phyloP scores from a whole-genome alignment of 2,113 vertebrate genomes.

The Piliocolobus tephrosceles region DNA sequence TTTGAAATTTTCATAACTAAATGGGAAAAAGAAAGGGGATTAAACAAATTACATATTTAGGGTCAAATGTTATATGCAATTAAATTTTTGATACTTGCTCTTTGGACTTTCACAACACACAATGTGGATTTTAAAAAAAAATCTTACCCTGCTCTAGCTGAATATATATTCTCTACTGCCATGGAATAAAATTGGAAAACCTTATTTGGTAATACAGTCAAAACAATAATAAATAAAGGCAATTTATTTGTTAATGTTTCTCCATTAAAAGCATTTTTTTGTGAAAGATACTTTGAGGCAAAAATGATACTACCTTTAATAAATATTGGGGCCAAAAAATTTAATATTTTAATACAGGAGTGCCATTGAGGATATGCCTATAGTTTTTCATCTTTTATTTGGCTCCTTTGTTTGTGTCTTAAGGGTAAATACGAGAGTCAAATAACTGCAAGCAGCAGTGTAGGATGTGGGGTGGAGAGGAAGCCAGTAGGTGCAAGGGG shows the following conservation, averaged over 20 bases:
- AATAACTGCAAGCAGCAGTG: neutral
- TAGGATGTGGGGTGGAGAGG: neutral
- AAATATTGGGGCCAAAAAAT: neutral
- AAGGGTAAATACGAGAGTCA: neutral
- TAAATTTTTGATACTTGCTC: neutral
- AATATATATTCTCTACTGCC: neutral
- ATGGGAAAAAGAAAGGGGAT: neutral
- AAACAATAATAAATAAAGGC: neutral
- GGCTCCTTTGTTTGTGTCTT: neutral
- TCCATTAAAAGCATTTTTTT: neutral
- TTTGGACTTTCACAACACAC: neutral
- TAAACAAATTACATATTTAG: neutral
- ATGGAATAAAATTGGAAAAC: neutral
- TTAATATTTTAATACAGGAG: neutral
- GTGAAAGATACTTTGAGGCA: neutral
- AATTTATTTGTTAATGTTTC: neutral
- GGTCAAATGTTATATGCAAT: neutral
- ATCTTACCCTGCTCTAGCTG: neutral
- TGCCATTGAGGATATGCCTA: neutral
- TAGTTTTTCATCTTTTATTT: neutral
- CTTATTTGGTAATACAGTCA: neutral
- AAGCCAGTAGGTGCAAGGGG: fast-evolving
- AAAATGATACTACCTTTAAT: neutral
- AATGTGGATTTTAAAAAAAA: neutral
- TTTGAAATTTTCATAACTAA: neutral